Base-by-base conservation (phyloP, 2,888 invertebrate species). In the Ecliptopera silaceata region DNA sequence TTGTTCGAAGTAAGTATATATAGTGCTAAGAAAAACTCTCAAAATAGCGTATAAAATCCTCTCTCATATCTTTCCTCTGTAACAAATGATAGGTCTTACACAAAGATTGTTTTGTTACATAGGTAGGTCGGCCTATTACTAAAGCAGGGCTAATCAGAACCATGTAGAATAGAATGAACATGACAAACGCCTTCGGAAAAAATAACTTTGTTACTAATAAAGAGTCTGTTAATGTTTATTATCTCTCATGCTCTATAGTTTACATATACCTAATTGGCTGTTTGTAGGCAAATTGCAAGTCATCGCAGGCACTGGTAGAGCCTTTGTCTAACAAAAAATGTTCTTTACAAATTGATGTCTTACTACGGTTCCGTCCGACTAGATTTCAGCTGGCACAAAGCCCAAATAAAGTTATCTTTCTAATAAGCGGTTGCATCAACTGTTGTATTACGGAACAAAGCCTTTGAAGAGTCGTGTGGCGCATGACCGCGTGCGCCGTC, bases 401-500 rank as follows among this genome's bases (percentile, higher is more conserved):
- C 42, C 45, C 42, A 64, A 47, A 59, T 65, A 47, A 62, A 65
- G 59, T 63, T 61, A 66, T 66, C 66, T 65, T 65, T 64, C 63
- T 65, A 69, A 64, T 65, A 66, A 64, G 53, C 45, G 45, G 53
- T 66, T 64, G 63, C 66, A 63, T 64, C 63, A 66, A 64, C 61
- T 57, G 51, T 60, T 60, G 63, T 63, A 64, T 69, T 71, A 66
- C 69, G 68, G 66, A 66, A 69, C 68, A 71, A 68, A 64, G 64
- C 57, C 62, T 62, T 68, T 59, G 62, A 64, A 59, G 47, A 55
- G 60, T 50, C 41, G 57, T 48, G 62, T 63, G 65, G 66, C 51
- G 57, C 65, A 63, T 66, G 64, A 63, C 64, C 66, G 65, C 65
- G 51, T 64, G 68, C 67, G 66, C 59, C 52, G 51, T 55, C 62